phyloP scores from a whole-genome alignment of 2,113 vertebrate genomes.

The Varanus salvator region DNA sequence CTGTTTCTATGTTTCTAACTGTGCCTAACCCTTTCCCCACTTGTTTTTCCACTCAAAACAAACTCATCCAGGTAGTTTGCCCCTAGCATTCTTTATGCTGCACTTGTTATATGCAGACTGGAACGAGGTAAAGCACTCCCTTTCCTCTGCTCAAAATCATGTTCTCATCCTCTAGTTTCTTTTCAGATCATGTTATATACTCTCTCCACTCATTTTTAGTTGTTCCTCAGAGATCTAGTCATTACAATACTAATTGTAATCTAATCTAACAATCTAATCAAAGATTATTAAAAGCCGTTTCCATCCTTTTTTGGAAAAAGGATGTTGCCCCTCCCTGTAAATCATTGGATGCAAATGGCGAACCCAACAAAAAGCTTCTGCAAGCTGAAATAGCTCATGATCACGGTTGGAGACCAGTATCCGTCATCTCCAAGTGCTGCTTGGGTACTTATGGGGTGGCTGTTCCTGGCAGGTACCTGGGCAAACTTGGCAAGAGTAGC shows the following conservation, averaged over 20 bases:
- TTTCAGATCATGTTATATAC: neutral
- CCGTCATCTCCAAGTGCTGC: too few relatives aligned
- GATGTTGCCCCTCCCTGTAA: neutral
- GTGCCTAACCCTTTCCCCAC: neutral
- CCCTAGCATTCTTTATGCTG: neutral
- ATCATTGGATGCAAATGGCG: neutral
- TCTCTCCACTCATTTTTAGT: neutral
- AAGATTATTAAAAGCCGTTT: neutral
- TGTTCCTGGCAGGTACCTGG: too few relatives aligned
- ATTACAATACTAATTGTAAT: too few relatives aligned
- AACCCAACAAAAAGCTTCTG: too few relatives aligned
- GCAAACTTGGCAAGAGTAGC: too few relatives aligned
- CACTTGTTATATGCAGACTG: neutral
- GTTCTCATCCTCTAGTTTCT: neutral
- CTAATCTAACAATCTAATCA: neutral
- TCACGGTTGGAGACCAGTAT: too few relatives aligned
- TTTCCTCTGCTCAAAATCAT: neutral
- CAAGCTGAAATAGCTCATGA: too few relatives aligned
- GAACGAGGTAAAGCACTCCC: too few relatives aligned
- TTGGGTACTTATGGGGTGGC: too few relatives aligned
- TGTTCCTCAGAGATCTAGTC: neutral
- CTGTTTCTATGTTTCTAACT: too few relatives aligned
- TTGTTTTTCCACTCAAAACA: neutral
- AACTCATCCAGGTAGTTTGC: neutral
- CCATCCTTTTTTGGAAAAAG: neutral